Evolutionary conservation across 2,797 vertebrate species (phyloP), one percentile per base, ranked within the genome.

Genomic region (Sebastes matsubarae): DNA sequence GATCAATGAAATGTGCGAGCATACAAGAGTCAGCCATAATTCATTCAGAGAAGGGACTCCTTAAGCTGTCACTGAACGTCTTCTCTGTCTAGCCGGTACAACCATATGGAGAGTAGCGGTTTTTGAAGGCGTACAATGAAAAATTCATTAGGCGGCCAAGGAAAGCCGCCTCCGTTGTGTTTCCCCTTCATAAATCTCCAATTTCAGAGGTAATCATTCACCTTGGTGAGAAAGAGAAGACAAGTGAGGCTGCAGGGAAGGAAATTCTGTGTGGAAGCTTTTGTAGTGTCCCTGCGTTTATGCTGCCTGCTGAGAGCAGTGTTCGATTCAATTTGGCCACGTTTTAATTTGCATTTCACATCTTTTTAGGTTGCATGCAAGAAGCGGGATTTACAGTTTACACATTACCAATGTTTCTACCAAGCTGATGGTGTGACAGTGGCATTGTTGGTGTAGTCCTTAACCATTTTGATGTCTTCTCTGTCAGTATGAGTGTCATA

Each of bases 1-100:
- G 86, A 93, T 89, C 82, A 89, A 89, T 89, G 80, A 83, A 86
- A 83, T 66, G 76, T 66, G 42, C 63, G 59, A 77, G 69, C 59
- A 46, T 75, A 85, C 72, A 71, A 87, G 79, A 82, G 83, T 81
- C 60, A 29, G 25, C 79, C 73, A 85, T 91, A 83, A 89, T 84
- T 89, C 79, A 87, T 87, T 87, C 29, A 61, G 79, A 80, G 79
- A 64, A 38, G 68, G 46, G 69, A 80, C 68, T 73, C 71, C 64
- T 87, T 84, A 77, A 84, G 81, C 75, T 90, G 90, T 80, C 79
- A 81, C 65, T 50, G 30, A 85, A 80, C 6, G 8, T 87, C 71
- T 70, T 74, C 68, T 85, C 79, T 64, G 80, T 90, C 89, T 79
- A 59, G 78, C 80, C 34, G 4, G 42, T 66, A 68, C 63, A 77